Evolutionary conservation across 1,140 invertebrate species (phyloP).

Genomic region (Formica selysi): DNA sequence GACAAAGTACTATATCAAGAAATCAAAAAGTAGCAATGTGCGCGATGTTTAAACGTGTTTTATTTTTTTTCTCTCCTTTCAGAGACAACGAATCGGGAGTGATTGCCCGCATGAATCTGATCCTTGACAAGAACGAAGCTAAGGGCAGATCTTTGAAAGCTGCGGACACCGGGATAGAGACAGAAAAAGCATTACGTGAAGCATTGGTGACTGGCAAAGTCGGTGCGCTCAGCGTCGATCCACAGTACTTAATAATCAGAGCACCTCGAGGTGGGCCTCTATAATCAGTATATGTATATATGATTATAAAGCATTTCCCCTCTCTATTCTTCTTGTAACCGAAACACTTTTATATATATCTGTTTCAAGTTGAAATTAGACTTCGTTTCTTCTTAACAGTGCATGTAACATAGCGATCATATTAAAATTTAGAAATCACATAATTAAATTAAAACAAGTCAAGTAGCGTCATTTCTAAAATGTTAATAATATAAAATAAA

Average conservation of each 20-base stretch:
- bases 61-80: conserved; percentile 35
- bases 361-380: not conserved
- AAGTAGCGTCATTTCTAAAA: not conserved
- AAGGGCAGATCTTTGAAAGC: conserved; percentile 87
- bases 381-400: not conserved
- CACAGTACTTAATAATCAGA: conserved; percentile 90
- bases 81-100: conserved; percentile 87
- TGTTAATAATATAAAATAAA: not conserved
- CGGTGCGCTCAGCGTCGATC: conserved; percentile 93
- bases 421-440: not conserved
- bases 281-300: not conserved
- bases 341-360: not conserved
- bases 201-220: conserved; percentile 90
- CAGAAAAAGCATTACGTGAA: conserved; percentile 88
- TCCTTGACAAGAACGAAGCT: conserved; percentile 89
- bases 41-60: not conserved
- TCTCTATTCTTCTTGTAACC: no score
- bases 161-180: conserved; percentile 83
- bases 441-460: not conserved
- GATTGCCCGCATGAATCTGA: conserved; percentile 89
- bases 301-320: no score
- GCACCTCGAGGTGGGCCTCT: conserved; percentile 85
- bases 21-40: not conserved
- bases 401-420: not conserved
- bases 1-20: not conserved